Evolutionary conservation across 2,113 vertebrate genomes (phyloP), one percentile per base, ranked within the genome.

Genomic region (Salvelinus sp.): DNA sequence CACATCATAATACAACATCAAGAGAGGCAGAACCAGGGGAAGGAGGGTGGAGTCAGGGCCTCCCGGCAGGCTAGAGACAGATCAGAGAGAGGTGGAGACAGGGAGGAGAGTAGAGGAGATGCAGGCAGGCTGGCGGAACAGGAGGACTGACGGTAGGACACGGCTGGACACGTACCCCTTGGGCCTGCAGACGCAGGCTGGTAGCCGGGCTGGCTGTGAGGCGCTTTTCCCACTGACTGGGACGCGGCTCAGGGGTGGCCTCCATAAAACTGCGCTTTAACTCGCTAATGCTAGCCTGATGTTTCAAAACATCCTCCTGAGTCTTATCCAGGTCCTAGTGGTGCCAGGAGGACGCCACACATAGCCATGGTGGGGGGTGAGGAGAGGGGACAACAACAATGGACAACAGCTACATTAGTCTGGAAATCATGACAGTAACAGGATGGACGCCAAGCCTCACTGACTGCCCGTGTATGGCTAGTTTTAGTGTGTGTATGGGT

Each of bases 271-370:
- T 97, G 94, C 97, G 97, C 93, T 99, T 99, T 93, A 99, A 96
- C 94, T 99, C 95, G 95, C 97, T 99, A 97, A 99, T 95, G 95
- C 97, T 99, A 98, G 97, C 97, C 95, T 99, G 98, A 92, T 99
- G 97, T 95, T 94, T 99, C 96, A 99, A 95, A 91, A 99, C 94
- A 89, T 98, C 96, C 28, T 98, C 97, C 93, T 98, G 97, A 92
- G 96, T 96, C 95, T 97, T 99, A 97, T 98, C 96, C 94, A 97
- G 95, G 91, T 98, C 98, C 98, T 99, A 93, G 77, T 48, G 50
- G 79, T 25, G 27, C 71, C 80, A 63, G 89, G 91, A 93, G 91
- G 85, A 81, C 82, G 54, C 83, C 85, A 91, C 0, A 79, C 87
- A 33, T 33, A 83, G 91, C 91, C 85, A 92, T 86, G 86, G 75